Conservation (phyloP, 2,888 invertebrate species). For the Helicoverpa assulta region DNA sequence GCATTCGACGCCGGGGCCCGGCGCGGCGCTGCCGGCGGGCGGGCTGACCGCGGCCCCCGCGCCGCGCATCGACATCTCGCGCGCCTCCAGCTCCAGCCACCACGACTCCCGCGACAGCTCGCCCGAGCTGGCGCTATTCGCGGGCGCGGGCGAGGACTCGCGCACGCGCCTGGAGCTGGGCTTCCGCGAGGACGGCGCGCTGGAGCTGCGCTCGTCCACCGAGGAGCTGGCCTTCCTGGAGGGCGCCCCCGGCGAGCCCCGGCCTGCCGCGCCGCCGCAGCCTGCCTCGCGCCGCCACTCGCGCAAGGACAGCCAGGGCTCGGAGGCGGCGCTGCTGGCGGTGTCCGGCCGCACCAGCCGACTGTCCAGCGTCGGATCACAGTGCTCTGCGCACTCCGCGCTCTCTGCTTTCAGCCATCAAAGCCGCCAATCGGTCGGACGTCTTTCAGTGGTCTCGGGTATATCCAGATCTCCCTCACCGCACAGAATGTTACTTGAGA, state of each 20-base stretch:
- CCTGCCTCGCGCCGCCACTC: conserved; percentile 87
- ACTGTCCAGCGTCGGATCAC: conserved; percentile 93
- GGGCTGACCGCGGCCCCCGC: conserved; percentile 92
- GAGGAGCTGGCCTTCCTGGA: conserved; percentile 96
- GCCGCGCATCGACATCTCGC: conserved; percentile 96
- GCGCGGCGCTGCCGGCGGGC: conserved; percentile 35
- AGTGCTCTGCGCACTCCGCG: conserved; percentile 91
- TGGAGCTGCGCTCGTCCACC: conserved; percentile 96
- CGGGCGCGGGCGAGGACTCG: conserved; percentile 81
- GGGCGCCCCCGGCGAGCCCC: conserved; percentile 75
- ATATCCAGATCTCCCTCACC: conserved; percentile 95
- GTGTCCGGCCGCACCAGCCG: conserved; percentile 95
- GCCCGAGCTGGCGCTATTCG: conserved; percentile 95
- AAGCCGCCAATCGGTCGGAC: conserved; percentile 75
- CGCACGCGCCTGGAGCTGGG: conserved; percentile 85
- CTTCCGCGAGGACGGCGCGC: conserved; percentile 94
- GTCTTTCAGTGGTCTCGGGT: conserved; percentile 87
- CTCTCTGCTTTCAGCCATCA: conserved; percentile 73
- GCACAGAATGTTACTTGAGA: conserved; percentile 97
- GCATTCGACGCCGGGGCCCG: conserved; percentile 78
- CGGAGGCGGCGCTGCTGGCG: conserved; percentile 93
- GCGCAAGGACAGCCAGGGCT: conserved; percentile 93
- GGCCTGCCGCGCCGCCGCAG: conserved; percentile 59
- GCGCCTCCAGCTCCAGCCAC: conserved; percentile 96
- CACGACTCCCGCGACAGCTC: conserved; percentile 96